Percentiles rank a stretch among this genome's conserved stretches.
Conservation (phyloP, 64 coral and sea anemone species). For the Montipora cactus region DNA sequence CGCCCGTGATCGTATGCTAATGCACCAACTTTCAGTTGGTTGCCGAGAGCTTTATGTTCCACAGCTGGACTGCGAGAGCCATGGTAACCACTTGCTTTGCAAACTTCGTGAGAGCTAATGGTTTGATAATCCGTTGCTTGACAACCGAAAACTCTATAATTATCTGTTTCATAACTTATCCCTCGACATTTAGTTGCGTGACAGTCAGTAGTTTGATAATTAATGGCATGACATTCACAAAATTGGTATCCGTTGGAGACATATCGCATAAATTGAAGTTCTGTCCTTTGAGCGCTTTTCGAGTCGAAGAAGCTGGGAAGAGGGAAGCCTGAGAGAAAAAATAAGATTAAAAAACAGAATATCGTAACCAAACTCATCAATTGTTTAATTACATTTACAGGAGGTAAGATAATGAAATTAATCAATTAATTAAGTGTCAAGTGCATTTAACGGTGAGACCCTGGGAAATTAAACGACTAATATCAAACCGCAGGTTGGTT, state of each 20-base stretch:
- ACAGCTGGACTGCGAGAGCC: too few relatives aligned
- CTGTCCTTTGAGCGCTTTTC: background rate
- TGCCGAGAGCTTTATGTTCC: too few relatives aligned
- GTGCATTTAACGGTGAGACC: too few relatives aligned
- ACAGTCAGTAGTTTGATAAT: background rate
- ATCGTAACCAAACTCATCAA: too few relatives aligned
- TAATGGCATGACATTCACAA: background rate
- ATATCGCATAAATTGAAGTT: background rate
- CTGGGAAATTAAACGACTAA: too few relatives aligned
- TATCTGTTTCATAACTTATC: background rate
- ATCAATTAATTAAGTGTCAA: too few relatives aligned
- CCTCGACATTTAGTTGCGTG: background rate
- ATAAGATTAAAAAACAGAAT: too few relatives aligned
- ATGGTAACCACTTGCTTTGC: too few relatives aligned
- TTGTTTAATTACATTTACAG: background rate
- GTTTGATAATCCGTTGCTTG: background rate
- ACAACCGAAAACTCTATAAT: background rate
- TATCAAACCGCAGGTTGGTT: too few relatives aligned
- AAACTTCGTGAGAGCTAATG: background rate
- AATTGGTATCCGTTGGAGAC: background rate
- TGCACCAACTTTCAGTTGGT: background rate
- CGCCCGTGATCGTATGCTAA: slow-evolving; percentile 52
- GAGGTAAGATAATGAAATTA: too few relatives aligned
- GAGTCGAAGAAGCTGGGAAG: background rate
- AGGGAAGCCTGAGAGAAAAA: background rate